Percentiles rank a stretch among this genome's conserved stretches.
Evolutionary conservation across 1,140 invertebrate genomes (phyloP).

Genomic region (Chrysomallon squamiferum): DNA sequence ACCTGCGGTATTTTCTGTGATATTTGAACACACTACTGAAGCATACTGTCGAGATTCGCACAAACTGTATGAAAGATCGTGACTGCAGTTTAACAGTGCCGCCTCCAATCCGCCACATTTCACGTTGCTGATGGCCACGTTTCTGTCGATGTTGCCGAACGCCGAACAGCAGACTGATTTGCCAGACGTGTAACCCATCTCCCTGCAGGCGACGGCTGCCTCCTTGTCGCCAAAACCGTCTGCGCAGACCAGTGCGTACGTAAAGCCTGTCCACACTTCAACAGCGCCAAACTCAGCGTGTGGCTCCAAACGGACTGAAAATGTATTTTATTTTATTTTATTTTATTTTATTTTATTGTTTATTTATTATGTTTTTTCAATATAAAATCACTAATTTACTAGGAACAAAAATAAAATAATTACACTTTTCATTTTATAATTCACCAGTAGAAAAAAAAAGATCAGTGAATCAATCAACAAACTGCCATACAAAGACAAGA

Average conservation of each 20-base stretch:
- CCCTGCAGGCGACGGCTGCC: slow-evolving; percentile 41
- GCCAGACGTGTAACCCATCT: slow-evolving; percentile 44
- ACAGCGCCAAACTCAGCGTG: slow-evolving; percentile 42
- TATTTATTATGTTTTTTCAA: too few species aligned
- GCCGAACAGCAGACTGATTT: slow-evolving; percentile 35
- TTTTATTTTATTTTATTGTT: too few species aligned
- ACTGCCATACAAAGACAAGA: too few species aligned
- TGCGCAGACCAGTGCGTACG: slow-evolving; percentile 42
- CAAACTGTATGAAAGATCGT: neutral
- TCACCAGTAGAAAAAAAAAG: too few species aligned
- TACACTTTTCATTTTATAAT: too few species aligned
- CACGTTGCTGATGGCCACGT: slow-evolving; percentile 14
- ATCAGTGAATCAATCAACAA: too few species aligned
- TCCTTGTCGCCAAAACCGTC: slow-evolving; percentile 42
- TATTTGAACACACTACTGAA: slow-evolving; percentile 43
- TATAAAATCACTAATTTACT: too few species aligned
- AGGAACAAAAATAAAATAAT: too few species aligned
- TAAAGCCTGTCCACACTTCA: slow-evolving; percentile 24
- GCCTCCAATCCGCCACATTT: slow-evolving; percentile 32
- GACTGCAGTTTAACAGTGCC: slow-evolving; percentile 25
- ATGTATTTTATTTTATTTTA: too few species aligned
- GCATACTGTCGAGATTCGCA: slow-evolving; percentile 35
- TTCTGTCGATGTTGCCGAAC: slow-evolving; percentile 1
- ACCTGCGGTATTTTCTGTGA: slow-evolving; percentile 21
- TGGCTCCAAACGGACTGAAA: slow-evolving; percentile 30